These are phyloP conservation scores for Acrobasis suavella DNA, from an alignment of 2,888 invertebrate species.

Conservation along the genomic window DNA sequence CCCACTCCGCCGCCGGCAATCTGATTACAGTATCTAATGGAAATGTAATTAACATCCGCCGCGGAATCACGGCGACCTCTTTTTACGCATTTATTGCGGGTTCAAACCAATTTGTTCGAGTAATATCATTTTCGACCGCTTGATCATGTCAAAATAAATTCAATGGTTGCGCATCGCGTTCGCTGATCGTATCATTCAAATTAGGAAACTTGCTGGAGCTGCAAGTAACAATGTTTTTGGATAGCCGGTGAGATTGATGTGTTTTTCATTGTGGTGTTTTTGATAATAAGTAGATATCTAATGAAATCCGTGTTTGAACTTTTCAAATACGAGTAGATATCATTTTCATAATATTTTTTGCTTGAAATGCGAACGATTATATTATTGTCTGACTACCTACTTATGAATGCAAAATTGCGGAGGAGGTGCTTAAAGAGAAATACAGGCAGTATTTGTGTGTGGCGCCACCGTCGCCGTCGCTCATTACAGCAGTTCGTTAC, in stretches of 20 bases:
- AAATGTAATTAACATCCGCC: conserved; percentile 12
- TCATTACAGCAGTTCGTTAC: background rate
- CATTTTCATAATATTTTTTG: too few relatives aligned
- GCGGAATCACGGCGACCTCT: conserved; percentile 3
- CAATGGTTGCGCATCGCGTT: background rate
- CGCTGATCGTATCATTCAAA: background rate
- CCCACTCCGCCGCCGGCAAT: background rate
- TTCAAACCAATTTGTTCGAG: conserved; percentile 11
- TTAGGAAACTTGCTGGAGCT: background rate
- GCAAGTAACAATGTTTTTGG: too few relatives aligned
- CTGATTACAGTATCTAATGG: background rate
- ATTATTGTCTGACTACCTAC: too few relatives aligned
- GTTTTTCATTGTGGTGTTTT: too few relatives aligned
- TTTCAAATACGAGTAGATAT: too few relatives aligned
- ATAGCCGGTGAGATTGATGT: too few relatives aligned
- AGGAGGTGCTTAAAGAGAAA: background rate
- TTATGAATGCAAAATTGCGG: background rate
- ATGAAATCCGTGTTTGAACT: too few relatives aligned
- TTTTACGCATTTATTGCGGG: background rate
- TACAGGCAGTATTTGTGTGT: background rate
- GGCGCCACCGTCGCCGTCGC: background rate
- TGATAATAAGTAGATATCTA: too few relatives aligned
- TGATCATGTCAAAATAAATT: background rate
- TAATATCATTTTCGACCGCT: conserved; percentile 8
- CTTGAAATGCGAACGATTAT: too few relatives aligned